Evolutionary conservation across 1,140 invertebrate genomes (phyloP), one percentile per base, ranked within the genome.

Genomic region (Drosophila azteca): DNA sequence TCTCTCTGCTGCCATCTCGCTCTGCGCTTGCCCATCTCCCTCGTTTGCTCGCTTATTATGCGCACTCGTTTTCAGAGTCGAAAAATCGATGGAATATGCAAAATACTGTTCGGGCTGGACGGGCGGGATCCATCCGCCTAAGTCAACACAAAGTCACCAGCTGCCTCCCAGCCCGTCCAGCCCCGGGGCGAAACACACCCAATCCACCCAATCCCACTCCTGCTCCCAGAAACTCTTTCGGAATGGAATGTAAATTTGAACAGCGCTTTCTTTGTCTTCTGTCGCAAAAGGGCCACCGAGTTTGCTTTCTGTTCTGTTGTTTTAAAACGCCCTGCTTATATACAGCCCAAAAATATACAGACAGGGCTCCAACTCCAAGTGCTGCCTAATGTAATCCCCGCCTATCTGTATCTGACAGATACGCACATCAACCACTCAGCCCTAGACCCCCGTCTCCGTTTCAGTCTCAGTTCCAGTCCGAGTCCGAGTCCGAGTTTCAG

Each of bases 11-110:
- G 35, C 6, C 54, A 11, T 73, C 41, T 58, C 50, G 59, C 39
- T 67, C 55, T 43, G n/a, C 57, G 54, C 55, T 9, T n/a, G 4
- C 52, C 9, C 44, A 15, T 73, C 77, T 68, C 63, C 26, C 52
- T 85, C 63, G 17, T 20, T 20, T 20, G 60, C 80, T 51, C 63
- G 26, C 83, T 87, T 79, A 87, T 87, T 87, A 87, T 87, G 82
- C 83, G 79, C 79, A 87, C 74, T 82, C 74, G 74, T 75, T 87
- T 87, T 78, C 20, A 24, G 62, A 82, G 81, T 77, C 77, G 59
- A 80, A 81, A 88, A 82, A 82, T 87, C 83, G 70, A 88, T 87
- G 74, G 66, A 82, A 88, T 87, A 88, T 87, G 82, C 83, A 88
- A 88, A 87, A 88, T 87, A 71, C 81, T 76, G 62, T 67, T 80